Evolutionary conservation across 2,797 vertebrate genomes (phyloP).

Genomic region (Serranus cabrilla): DNA sequence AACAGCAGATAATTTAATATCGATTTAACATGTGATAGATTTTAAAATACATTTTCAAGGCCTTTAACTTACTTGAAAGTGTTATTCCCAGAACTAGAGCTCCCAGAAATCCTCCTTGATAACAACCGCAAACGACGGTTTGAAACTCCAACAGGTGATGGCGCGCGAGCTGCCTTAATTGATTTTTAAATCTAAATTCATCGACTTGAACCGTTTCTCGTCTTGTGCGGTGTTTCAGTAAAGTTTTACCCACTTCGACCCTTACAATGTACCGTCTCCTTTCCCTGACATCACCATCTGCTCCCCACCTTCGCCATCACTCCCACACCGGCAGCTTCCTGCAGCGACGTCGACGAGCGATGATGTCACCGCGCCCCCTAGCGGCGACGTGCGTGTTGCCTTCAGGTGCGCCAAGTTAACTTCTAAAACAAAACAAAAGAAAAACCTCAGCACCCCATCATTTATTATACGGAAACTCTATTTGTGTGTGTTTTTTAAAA

Average conservation of each 20-base stretch:
- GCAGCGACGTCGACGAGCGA: rapidly evolving
- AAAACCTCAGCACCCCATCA: too few species aligned
- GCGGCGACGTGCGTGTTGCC: constrained; percentile 5
- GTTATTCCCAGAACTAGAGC: not conserved
- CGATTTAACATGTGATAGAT: not conserved
- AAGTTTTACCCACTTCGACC: too few species aligned
- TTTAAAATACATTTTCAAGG: not conserved
- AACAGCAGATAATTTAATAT: too few species aligned
- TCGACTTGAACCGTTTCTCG: not conserved
- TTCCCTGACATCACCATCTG: not conserved
- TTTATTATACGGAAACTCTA: too few species aligned
- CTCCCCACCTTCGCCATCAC: not conserved
- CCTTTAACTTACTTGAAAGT: not conserved
- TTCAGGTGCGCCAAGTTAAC: not conserved
- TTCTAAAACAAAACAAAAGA: too few species aligned
- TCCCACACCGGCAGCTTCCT: too few species aligned
- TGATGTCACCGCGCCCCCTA: constrained; percentile 33
- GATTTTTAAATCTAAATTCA: too few species aligned
- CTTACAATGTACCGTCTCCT: rapidly evolving
- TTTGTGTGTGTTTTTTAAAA: too few species aligned
- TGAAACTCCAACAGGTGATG: constrained; percentile 18
- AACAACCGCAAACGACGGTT: not conserved
- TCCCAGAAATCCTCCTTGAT: not conserved
- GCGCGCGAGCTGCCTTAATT: not conserved
- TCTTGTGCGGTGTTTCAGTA: rapidly evolving